Evolutionary conservation across 2,888 invertebrate species (phyloP), one percentile per base, ranked within the genome.

Genomic region (Neoaliturus tenellus): DNA sequence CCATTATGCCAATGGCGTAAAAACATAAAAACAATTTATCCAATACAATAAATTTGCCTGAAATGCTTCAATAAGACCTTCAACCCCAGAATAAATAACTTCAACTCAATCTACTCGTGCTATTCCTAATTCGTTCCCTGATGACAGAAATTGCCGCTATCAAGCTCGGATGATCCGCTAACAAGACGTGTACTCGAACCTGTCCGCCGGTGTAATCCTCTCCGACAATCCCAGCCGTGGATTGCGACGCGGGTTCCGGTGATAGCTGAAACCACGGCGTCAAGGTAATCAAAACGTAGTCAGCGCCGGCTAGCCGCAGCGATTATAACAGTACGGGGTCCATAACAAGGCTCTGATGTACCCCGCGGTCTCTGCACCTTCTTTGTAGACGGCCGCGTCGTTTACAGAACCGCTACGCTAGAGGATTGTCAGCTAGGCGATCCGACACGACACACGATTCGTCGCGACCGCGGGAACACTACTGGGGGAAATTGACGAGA

Each of bases 241-340:
- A 67, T 3, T 28, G 67, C 17, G 71, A 39, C 23, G 10, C 5
- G 5, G 23, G 14, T 1, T 39, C 39, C 23, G 31, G 39, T 17
- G 39, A 23, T 3, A n/a, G n/a, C n/a, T n/a, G n/a, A n/a, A n/a
- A n/a, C n/a, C 17, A 20, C 78, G 78, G 78, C 78, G 78, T 51
- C 78, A 55, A 75, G 55, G 78, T 35, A 78, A 78, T 78, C 78
- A 78, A 78, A 78, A 78, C 33, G 48, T 78, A 78, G 78, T 78
- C 78, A 78, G 78, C 33, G 33, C 33, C 25, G 6, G 28, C 39
- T n/a, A n/a, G n/a, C 71, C 12, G 33, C 39, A 71, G 55, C 78
- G 78, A 78, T 78, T 78, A 78, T 78, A 78, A 78, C 78, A 55
- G 78, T 78, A 78, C 78, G 28, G 1, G 78, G 51, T n/a, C n/a